Base-by-base conservation (phyloP, 2,113 vertebrate genomes). In the Rhea americana region DNA sequence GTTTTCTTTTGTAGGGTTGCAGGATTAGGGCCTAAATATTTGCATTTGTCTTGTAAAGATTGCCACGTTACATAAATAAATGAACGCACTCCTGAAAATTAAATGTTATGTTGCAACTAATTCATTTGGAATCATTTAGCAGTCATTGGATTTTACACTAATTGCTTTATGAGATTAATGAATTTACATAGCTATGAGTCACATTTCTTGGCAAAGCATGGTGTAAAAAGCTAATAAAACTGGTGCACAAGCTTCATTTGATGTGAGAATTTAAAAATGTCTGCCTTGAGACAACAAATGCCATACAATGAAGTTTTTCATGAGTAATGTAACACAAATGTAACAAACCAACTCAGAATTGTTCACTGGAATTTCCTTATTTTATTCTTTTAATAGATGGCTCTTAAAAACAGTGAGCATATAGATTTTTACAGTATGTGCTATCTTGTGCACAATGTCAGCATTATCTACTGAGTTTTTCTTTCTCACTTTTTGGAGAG, bases 81-180 rank as follows among this genome's bases (percentile, higher is more conserved):
- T 93, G 93, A 96, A 89, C 41, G 73, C 84, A 50, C 63, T 87
- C 78, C 91, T 86, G 77, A 96, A 97, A 97, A 97, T 97, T 93
- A 96, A 98, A 97, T 62, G 89, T 93, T 96, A 93, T 87, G 86
- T 96, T 94, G 95, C 93, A 96, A 90, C 82, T 97, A 97, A 97
- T 97, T 97, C 87, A 56, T 97, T 97, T 97, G 91, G 91, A 97
- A 95, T 97, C 94, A 96, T 97, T 97, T 97, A 97, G 89, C 97
- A 97, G 96, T 93, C 86, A 85, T 92, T 96, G 91, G 89, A 92
- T 96, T 96, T 97, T 97, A 96, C 92, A 97, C 92, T 97, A 97
- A 97, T 97, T 97, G 90, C 94, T 93, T 95, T 94, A 87, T 21
- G 63, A 96, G 96, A 97, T 97, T 97, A 97, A 97, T 98, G 93